Percentiles rank a stretch among this genome's conserved stretches.
Conservation (phyloP, 2,797 vertebrate species). For the Melanotaenia maccullochi region DNA sequence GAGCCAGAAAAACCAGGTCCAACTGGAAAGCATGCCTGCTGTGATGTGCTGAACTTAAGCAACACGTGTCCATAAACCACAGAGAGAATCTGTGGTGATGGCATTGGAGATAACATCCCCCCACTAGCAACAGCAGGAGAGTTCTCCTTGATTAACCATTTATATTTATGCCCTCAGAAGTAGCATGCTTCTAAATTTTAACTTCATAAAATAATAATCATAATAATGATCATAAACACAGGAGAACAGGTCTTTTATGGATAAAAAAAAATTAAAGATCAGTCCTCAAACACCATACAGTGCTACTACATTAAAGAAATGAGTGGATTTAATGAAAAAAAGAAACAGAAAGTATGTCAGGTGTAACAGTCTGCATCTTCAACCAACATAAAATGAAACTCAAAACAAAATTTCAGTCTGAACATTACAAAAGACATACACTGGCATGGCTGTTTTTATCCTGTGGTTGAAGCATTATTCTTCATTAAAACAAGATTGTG, state of each 20-base stretch:
- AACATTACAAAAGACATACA: neutral
- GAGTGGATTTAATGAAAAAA: neutral
- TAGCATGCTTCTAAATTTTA: slow-evolving; percentile 53
- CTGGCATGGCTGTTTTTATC: slow-evolving; percentile 15
- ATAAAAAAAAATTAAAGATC: neutral
- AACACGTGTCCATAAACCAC: slow-evolving; percentile 19
- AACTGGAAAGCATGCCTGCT: slow-evolving; percentile 41
- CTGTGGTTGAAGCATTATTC: slow-evolving; percentile 35
- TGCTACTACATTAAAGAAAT: neutral
- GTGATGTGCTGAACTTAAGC: slow-evolving; percentile 42
- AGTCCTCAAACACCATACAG: neutral
- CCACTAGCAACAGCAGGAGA: slow-evolving; percentile 28
- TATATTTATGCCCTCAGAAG: slow-evolving; percentile 51
- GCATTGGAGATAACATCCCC: slow-evolving; percentile 25
- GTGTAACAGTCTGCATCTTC: neutral
- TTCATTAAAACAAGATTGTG: slow-evolving; percentile 64
- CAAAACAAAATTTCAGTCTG: slow-evolving; percentile 1
- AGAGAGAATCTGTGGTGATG: slow-evolving; percentile 24
- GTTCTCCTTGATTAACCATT: slow-evolving; percentile 65
- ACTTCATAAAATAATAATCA: no score
- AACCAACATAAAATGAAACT: slow-evolving; percentile 8
- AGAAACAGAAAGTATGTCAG: neutral
- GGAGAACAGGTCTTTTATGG: slow-evolving; percentile 1
- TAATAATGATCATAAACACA: slow-evolving; percentile 47
- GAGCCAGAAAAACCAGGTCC: slow-evolving; percentile 21